A percentile compares a stretch with the other conserved stretches of the same genome.
phyloP scores from a whole-genome alignment of 2,797 vertebrate genomes.

The Rhabdomys pumilio region DNA sequence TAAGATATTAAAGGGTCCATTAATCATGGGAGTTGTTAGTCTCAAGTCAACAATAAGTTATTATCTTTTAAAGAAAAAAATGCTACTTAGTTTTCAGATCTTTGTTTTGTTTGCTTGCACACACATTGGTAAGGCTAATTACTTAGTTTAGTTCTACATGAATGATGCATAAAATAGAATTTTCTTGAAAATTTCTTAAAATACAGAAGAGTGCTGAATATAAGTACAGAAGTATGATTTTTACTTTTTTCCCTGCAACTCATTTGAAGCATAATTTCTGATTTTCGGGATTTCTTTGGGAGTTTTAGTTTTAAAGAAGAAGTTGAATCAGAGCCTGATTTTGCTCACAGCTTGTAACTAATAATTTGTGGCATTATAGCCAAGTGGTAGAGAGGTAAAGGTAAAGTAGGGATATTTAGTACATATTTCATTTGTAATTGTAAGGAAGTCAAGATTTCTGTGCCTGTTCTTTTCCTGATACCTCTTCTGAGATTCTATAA shows the following conservation, averaged over 20 bases:
- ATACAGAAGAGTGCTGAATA: not conserved
- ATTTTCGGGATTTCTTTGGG: not conserved
- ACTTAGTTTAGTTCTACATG: not conserved
- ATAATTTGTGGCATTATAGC: not conserved
- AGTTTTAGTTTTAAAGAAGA: not conserved
- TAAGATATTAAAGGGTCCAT: slow-evolving; percentile 16
- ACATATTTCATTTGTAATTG: too few species aligned
- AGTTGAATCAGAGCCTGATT: not conserved
- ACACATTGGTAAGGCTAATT: slow-evolving; percentile 16
- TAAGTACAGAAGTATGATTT: not conserved
- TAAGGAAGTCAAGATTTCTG: too few species aligned
- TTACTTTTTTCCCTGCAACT: not conserved
- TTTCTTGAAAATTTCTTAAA: not conserved
- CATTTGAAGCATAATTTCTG: not conserved
- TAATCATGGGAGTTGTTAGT: not conserved
- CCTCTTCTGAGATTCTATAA: too few species aligned
- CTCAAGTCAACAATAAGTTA: not conserved
- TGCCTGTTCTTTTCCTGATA: too few species aligned
- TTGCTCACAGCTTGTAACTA: not conserved
- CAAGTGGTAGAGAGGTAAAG: not conserved
- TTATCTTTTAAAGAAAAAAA: slow-evolving; percentile 10
- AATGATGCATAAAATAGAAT: not conserved
- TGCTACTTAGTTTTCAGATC: not conserved
- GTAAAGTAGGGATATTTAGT: too few species aligned
- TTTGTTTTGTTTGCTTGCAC: not conserved